A percentile compares a stretch with the other conserved stretches of the same genome.
phyloP scores from a whole-genome alignment of 2,888 invertebrate genomes.

The Liposcelis brunnea region DNA sequence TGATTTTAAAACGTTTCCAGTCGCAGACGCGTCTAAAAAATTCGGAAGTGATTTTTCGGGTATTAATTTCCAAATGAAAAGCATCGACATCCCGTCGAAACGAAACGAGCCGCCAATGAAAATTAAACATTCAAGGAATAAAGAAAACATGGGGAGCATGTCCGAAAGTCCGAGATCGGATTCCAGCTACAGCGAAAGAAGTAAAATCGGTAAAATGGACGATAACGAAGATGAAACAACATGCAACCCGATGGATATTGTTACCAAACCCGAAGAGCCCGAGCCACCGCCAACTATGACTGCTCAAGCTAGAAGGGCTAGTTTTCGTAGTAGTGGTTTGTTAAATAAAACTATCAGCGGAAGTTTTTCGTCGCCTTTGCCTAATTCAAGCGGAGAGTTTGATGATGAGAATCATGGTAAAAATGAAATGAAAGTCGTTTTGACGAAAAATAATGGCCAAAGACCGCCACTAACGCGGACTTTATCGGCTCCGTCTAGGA shows the following conservation, averaged over 20 bases:
- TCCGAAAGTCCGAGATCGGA: background rate
- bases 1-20: conserved; percentile 4
- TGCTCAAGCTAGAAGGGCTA: conserved; percentile 14
- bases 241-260: too few relatives aligned
- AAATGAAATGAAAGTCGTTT: background rate
- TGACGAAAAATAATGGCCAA: background rate
- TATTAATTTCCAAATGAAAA: background rate
- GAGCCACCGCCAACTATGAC: conserved; percentile 8
- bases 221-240: too few relatives aligned
- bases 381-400: background rate
- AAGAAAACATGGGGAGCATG: too few relatives aligned
- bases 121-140: too few relatives aligned
- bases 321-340: conserved; percentile 15
- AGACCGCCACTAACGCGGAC: background rate
- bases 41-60: background rate
- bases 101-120: background rate
- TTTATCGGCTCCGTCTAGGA: background rate
- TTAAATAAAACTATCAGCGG: conserved; percentile 12
- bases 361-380: conserved; percentile 12
- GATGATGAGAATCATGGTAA: background rate
- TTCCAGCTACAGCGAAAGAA: background rate
- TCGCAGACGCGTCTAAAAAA: conserved; percentile 1
- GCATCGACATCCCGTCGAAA: background rate
- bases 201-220: too few relatives aligned
- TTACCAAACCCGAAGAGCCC: conserved; percentile 1